Percentiles rank a stretch among this genome's conserved stretches.
These are phyloP conservation scores for Lomographa bimaculata DNA, from an alignment of 2,888 invertebrate genomes.

Conservation along the genomic window DNA sequence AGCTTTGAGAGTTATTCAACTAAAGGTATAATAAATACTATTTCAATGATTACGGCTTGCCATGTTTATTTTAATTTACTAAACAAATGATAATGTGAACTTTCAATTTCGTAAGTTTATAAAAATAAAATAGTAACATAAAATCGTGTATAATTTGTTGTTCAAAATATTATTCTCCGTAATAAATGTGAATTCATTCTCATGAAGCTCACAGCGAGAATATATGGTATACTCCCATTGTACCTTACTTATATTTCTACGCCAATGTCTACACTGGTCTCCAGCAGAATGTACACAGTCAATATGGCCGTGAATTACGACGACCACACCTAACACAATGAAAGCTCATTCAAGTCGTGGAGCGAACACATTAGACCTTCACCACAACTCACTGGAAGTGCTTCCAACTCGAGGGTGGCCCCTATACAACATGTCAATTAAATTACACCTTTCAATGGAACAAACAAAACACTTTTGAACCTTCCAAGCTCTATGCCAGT, in stretches of 20 bases:
- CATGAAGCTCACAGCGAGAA: conserved; percentile 3
- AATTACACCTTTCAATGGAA: conserved; percentile 23
- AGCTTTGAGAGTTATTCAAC: too few species aligned
- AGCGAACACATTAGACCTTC: conserved; percentile 11
- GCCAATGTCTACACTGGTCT: background rate
- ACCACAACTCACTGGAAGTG: conserved; percentile 16
- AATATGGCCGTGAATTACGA: conserved; percentile 15
- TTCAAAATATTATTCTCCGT: too few species aligned
- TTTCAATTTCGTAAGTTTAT: too few species aligned
- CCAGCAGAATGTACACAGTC: conserved; percentile 13
- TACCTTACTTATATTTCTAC: background rate
- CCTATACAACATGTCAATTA: conserved; percentile 29
- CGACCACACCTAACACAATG: conserved; percentile 23
- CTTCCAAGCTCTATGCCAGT: conserved; percentile 18
- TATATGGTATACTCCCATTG: conserved; percentile 1
- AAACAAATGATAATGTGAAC: too few species aligned
- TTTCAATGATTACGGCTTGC: too few species aligned
- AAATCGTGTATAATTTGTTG: too few species aligned
- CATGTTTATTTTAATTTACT: too few species aligned
- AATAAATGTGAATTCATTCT: too few species aligned
- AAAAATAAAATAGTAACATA: too few species aligned
- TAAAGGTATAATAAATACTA: too few species aligned
- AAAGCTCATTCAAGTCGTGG: conserved; percentile 19
- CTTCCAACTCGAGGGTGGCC: conserved; percentile 19
- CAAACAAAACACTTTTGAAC: conserved; percentile 22